Evolutionary conservation across 2,797 vertebrate species (phyloP).

Genomic region (Centropyge bicolor): DNA sequence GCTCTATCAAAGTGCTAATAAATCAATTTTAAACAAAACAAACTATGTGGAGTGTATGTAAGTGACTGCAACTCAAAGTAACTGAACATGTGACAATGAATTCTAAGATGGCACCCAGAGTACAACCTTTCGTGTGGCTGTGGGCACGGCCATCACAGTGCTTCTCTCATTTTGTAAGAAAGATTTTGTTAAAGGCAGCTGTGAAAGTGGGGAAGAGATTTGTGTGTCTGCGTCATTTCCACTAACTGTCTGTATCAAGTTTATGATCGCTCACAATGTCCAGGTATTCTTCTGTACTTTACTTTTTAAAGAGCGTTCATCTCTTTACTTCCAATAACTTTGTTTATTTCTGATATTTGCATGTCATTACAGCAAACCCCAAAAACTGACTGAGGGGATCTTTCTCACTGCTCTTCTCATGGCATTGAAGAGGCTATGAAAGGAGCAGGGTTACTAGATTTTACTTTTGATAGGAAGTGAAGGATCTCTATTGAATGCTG

Average conservation of each 20-base stretch:
- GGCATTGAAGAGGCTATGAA: background rate
- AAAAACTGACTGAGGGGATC: background rate
- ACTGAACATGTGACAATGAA: no score
- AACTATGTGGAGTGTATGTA: no score
- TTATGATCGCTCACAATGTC: background rate
- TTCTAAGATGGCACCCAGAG: no score
- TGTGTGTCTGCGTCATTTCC: background rate
- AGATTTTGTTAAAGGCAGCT: no score
- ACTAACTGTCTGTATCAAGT: background rate
- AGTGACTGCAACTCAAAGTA: no score
- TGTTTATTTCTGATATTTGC: background rate
- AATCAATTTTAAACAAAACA: no score
- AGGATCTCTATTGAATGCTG: background rate
- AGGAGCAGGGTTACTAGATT: background rate
- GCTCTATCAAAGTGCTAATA: no score
- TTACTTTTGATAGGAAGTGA: background rate
- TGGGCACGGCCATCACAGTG: no score
- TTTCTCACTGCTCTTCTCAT: background rate
- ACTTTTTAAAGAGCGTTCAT: background rate
- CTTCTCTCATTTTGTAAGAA: no score
- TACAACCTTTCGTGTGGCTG: no score
- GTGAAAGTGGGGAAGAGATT: background rate
- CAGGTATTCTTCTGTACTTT: background rate
- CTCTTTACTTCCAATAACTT: background rate
- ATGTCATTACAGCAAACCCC: background rate